phyloP scores from a whole-genome alignment of 2,888 invertebrate species.

The Anoncus sp. region DNA sequence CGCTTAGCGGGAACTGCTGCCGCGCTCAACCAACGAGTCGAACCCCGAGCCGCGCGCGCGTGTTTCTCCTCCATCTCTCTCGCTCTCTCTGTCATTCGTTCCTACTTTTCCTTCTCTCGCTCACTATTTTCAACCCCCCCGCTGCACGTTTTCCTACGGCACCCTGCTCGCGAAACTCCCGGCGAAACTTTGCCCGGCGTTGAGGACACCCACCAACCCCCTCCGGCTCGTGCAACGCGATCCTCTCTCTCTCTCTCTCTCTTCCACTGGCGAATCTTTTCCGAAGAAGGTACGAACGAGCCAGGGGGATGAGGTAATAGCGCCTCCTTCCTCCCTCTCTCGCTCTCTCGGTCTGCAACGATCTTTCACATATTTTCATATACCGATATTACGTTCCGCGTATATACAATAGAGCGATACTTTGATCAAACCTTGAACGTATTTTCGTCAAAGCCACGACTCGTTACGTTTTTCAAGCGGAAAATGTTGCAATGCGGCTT shows the following conservation, averaged over 20 bases:
- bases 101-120: conserved; percentile 30
- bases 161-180: conserved; percentile 57
- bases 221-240: conserved; percentile 25
- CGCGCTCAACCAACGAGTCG: conserved; percentile 63
- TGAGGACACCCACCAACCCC: conserved; percentile 45
- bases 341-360: conserved; percentile 27
- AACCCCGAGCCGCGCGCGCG: conserved; percentile 59
- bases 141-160: conserved; percentile 31
- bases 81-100: conserved; percentile 16
- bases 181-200: conserved; percentile 62
- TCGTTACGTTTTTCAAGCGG: too few relatives aligned
- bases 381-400: conserved; percentile 39
- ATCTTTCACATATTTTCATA: conserved; percentile 39
- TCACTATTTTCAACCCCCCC: conserved; percentile 41
- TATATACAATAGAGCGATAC: conserved; percentile 8
- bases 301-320: conserved; percentile 25
- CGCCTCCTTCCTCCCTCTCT: conserved; percentile 10
- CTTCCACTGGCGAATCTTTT: neutral
- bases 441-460: neutral
- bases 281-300: conserved; percentile 26
- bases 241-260: conserved; percentile 21
- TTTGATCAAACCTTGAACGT: conserved; percentile 6
- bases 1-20: conserved; percentile 82
- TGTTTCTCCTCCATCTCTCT: conserved; percentile 30
- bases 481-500: too few relatives aligned